phyloP scores from a whole-genome alignment of 2,797 vertebrate genomes.

The Siniperca scherzeri region DNA sequence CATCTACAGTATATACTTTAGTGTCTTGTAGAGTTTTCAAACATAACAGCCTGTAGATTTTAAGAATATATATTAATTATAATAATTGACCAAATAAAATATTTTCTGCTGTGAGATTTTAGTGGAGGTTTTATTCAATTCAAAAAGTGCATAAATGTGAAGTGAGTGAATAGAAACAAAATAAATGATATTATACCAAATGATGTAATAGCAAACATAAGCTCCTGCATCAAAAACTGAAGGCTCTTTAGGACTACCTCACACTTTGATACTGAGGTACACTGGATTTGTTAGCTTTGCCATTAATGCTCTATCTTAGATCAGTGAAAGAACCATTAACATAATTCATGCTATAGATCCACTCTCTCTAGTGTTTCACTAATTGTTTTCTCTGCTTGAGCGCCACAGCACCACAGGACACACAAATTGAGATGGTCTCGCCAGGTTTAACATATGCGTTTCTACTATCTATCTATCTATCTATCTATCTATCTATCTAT shows the following conservation, averaged over 20 bases:
- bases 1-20: slow-evolving; percentile 3
- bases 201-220: background rate
- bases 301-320: background rate
- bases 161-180: background rate
- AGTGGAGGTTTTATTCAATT: slow-evolving; percentile 11
- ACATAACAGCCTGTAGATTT: slow-evolving; percentile 18
- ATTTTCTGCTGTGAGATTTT: slow-evolving; percentile 59
- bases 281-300: background rate
- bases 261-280: background rate
- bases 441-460: no score
- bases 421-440: background rate
- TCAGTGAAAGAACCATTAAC: background rate
- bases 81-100: slow-evolving; percentile 58
- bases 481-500: background rate
- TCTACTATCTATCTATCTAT: background rate
- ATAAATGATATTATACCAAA: background rate
- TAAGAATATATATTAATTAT: background rate
- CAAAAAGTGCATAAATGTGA: background rate
- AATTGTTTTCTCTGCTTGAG: background rate
- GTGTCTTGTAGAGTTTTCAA: slow-evolving; percentile 11
- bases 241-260: no score
- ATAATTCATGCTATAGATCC: background rate
- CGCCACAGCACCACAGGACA: background rate
- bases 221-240: background rate
- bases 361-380: background rate